phyloP scores from a whole-genome alignment of 2,888 invertebrate species.

The Drosophila longiperda region DNA sequence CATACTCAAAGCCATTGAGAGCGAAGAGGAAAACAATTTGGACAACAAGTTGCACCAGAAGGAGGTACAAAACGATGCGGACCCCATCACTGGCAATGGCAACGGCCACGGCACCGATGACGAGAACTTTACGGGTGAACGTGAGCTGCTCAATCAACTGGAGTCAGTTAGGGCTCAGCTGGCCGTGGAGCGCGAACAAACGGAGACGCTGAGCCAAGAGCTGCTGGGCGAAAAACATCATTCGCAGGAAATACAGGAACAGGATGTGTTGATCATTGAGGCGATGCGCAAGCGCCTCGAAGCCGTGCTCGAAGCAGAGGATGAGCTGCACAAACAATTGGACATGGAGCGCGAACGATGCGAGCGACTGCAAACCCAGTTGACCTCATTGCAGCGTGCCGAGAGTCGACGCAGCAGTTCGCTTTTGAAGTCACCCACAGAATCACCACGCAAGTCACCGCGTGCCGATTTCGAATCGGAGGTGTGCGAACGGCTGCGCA shows the following conservation, averaged over 20 bases:
- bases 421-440: slow-evolving; percentile 81
- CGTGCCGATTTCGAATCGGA: slow-evolving; percentile 85
- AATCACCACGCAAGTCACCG: slow-evolving; percentile 83
- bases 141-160: slow-evolving; percentile 82
- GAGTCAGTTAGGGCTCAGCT: slow-evolving; percentile 80
- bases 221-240: slow-evolving; percentile 87
- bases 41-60: slow-evolving; percentile 73
- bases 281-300: slow-evolving; percentile 88
- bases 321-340: slow-evolving; percentile 87
- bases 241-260: slow-evolving; percentile 87
- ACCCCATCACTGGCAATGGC: slow-evolving; percentile 54
- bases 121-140: slow-evolving; percentile 82
- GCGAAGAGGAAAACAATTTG: slow-evolving; percentile 85
- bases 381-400: slow-evolving; percentile 82
- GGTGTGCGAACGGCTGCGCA: slow-evolving; percentile 85
- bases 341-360: slow-evolving; percentile 86
- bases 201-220: slow-evolving; percentile 86
- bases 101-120: slow-evolving; percentile 82
- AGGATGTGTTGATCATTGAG: slow-evolving; percentile 89
- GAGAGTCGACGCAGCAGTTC: slow-evolving; percentile 83
- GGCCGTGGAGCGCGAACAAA: slow-evolving; percentile 81
- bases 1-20: slow-evolving; percentile 87
- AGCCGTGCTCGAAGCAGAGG: slow-evolving; percentile 88
- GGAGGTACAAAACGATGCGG: slow-evolving; percentile 60
- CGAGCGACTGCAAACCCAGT: slow-evolving; percentile 85